phyloP scores from a whole-genome alignment of 2,888 invertebrate genomes.

The Volucella inanis region DNA sequence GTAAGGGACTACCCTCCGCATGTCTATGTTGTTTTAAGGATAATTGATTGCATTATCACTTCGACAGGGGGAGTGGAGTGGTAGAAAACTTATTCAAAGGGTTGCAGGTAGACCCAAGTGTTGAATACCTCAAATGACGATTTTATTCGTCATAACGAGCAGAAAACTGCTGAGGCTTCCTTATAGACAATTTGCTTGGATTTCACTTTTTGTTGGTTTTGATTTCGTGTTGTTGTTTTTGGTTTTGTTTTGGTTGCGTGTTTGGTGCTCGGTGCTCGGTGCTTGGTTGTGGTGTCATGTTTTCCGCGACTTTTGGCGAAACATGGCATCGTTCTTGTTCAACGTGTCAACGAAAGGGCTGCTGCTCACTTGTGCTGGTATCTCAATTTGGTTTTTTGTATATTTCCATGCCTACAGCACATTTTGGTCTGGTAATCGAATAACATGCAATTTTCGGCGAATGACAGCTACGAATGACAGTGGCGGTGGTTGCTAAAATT shows the following conservation, averaged over 20 bases:
- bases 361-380: constrained; percentile 8
- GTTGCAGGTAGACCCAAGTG: constrained; percentile 59
- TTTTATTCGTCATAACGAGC: constrained; percentile 69
- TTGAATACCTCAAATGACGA: constrained; percentile 67
- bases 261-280: too few species aligned
- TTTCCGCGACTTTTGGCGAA: constrained; percentile 71
- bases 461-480: constrained; percentile 47
- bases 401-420: constrained; percentile 6
- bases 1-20: constrained; percentile 43
- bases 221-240: constrained; percentile 9
- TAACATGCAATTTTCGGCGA: constrained; percentile 70
- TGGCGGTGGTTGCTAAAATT: constrained; percentile 8
- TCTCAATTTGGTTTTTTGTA: constrained; percentile 8
- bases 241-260: too few species aligned
- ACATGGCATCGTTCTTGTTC: constrained; percentile 68
- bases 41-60: constrained; percentile 74
- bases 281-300: constrained; percentile 2
- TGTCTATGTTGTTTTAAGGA: constrained; percentile 71
- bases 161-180: constrained; percentile 71
- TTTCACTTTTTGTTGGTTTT: background rate
- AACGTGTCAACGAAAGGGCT: constrained; percentile 38
- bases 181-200: constrained; percentile 14
- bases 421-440: constrained; percentile 67
- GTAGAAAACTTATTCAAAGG: constrained; percentile 51
- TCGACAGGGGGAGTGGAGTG: constrained; percentile 20